Base-by-base conservation (phyloP, 2,113 vertebrate genomes). In the Alces alces region DNA sequence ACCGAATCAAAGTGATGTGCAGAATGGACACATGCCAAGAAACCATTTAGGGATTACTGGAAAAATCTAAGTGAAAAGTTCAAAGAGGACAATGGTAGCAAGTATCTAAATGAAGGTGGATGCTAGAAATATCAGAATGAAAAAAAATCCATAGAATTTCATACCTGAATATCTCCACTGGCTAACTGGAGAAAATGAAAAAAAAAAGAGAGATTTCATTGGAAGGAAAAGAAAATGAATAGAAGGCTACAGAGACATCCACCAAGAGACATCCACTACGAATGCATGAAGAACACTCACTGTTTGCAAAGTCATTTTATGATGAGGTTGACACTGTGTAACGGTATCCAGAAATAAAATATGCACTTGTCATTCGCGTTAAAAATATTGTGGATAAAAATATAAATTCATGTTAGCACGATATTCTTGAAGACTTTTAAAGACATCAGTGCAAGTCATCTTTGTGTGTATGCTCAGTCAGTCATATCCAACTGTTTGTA, bases 371-470 rank as follows among this genome's bases (percentile, higher is more conserved):
- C n/a, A 88, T 19, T 88, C 28, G 7, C 1, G 2, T 47, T 93
- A 79, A 98, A 97, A 97, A 92, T 91, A 96, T 93, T 97, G 94
- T 95, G 58, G 95, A 97, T 85, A 94, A 97, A 98, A 94, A 79
- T 90, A 94, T 7, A 55, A 76, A 83, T 86, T 91, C 28, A 58
- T 73, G 57, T 86, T 95, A 86, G n/a, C 86, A 84, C 4, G 76
- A 11, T 36, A 70, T 6, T 33, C 13, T 96, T 97, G 97, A 61
- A 66, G 45, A 70, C 25, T 66, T 95, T 79, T n/a, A 78, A 88
- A 90, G 61, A 47, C 50, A 66, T 4, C 70, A 23, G 12, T 3
- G 1, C 73, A 78, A 57, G 47, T 64, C 55, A n/a, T 30, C 33
- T 45, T 82, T 43, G 14, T 7, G 33, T 3, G 27, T 25, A 11